Evolutionary conservation across 1,140 invertebrate genomes (phyloP).

Genomic region (Brachionus koreanus): DNA sequence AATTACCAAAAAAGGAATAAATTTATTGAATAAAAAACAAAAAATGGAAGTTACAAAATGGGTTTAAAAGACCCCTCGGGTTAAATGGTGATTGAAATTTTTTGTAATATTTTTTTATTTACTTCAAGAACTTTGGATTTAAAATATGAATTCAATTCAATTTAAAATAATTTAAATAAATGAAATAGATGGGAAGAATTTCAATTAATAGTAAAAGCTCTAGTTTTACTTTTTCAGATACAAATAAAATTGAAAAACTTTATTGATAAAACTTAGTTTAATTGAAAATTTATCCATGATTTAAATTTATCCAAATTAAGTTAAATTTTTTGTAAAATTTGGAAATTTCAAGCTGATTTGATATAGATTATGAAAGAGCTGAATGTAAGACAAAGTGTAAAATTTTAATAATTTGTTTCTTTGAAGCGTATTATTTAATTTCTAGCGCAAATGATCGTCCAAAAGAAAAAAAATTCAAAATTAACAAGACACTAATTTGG

Average conservation of each 20-base stretch:
- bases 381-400: neutral
- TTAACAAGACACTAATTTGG: neutral
- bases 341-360: neutral
- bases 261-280: neutral
- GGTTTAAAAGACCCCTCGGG: too few relatives aligned
- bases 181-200: too few relatives aligned
- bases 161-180: too few relatives aligned
- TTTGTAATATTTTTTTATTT: too few relatives aligned
- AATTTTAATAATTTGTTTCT: neutral
- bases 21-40: too few relatives aligned
- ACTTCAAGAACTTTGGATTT: too few relatives aligned
- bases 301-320: neutral
- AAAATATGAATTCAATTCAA: too few relatives aligned
- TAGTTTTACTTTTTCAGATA: neutral
- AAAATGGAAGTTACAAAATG: too few relatives aligned
- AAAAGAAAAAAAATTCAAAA: neutral
- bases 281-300: neutral
- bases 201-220: neutral
- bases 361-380: neutral
- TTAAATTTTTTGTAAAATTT: constrained; percentile 17
- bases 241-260: neutral
- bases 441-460: neutral
- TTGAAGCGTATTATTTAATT: constrained; percentile 10
- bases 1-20: too few relatives aligned
- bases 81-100: too few relatives aligned